phyloP scores from a whole-genome alignment of 1,140 invertebrate genomes.

The Philopotamus ludificatus region DNA sequence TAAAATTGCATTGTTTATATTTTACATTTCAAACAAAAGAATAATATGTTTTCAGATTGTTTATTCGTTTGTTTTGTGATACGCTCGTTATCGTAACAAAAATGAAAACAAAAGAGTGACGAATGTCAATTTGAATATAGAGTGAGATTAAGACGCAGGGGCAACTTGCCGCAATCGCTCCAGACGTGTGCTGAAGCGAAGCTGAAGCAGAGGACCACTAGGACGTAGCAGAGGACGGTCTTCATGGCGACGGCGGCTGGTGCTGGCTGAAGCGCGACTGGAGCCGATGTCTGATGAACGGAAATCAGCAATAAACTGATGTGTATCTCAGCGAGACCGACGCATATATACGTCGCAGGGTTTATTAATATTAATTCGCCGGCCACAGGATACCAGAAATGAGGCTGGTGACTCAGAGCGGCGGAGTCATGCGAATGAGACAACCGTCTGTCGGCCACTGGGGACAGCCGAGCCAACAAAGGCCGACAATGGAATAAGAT shows the following conservation, averaged over 20 bases:
- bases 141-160: no score
- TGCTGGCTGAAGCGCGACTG: conserved; percentile 9
- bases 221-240: not conserved
- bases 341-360: conserved; percentile 26
- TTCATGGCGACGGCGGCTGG: not conserved
- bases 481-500: no score
- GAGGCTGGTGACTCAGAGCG: conserved; percentile 24
- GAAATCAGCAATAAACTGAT: conserved; percentile 31
- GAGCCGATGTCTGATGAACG: conserved; percentile 19
- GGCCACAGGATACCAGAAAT: conserved; percentile 12
- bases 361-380: conserved; percentile 27
- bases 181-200: conserved; percentile 6
- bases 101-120: no score
- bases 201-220: conserved; percentile 1
- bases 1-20: no score
- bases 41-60: no score
- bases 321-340: not conserved
- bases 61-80: no score
- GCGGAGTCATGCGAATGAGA: no score
- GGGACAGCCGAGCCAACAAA: no score
- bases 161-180: conserved; percentile 29
- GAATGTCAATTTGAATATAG: no score
- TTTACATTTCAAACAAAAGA: no score
- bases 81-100: no score
- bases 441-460: no score